Evolutionary conservation across 30 jellyfish, hydroid and myxozoan species (phyloP), one percentile per base, ranked within the genome.

Genomic region (Chrysaora quinquecirrha): DNA sequence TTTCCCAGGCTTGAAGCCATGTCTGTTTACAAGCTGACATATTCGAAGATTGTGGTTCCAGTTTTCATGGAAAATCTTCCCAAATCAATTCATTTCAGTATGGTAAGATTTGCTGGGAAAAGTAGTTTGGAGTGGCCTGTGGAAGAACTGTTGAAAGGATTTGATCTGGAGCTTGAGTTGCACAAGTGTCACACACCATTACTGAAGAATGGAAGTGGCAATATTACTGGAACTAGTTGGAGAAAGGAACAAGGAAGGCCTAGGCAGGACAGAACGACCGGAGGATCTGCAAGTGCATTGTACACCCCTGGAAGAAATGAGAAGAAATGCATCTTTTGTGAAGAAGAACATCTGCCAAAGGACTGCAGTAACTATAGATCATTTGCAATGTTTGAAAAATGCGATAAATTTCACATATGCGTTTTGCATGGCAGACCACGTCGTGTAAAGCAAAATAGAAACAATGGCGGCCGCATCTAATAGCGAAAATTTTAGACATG

Each of bases 51-150:
- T n/a, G n/a, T n/a, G n/a, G n/a, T n/a, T n/a, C n/a, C n/a, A n/a
- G n/a, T n/a, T n/a, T n/a, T n/a, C n/a, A n/a, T n/a, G n/a, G 78
- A 66, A 16, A 43, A 66, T 10, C 34, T 66, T 7, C 78, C 78
- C 11, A 66, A 66, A 30, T 16, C 54, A 3, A 21, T 66, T 21
- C 7, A 18, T 3, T 6, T 21, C 9, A 30, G 10, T 21, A 66
- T 66, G 78, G 34, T 30, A 16, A 10, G 78, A 66, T 24, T 10
- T 9, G 58, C 21, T 3, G 78, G 78, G 9, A 66, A 66, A 21
- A 30, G 16, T n/a, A 10, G 61, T 21, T 28, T 28, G 21, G 61
- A 66, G 9, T 66, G 78, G 58, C 9, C 64, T 3, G 9, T 66
- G 18, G 65, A 66, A 11, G 78, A 66, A 3, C 11, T 30, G 65